Base-by-base conservation (phyloP, 2,113 vertebrate species). In the Anarrhichthys ocellatus region DNA sequence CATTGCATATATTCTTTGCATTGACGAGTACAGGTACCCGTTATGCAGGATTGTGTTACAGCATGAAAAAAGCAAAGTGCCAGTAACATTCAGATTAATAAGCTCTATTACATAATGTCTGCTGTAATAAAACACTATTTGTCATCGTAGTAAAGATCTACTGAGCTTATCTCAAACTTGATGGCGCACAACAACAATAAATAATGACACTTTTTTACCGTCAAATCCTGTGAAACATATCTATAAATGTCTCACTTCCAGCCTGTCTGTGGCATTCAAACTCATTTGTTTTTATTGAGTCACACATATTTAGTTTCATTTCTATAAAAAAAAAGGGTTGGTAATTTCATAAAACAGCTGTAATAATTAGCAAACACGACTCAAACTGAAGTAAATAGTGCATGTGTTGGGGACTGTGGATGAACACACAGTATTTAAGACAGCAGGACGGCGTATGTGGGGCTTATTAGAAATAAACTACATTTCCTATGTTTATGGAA, bases 101-200 rank as follows among this genome's bases (percentile, higher is more conserved):
- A 50, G 56, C 50, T 59, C 10, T 0, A 11, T 87, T 72, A 58
- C 27, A n/a, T 44, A 27, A 87, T 18, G 38, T 36, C 27, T 20
- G 54, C 38, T 38, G 46, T 27, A 62, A 80, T 79, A 80, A 73
- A 81, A 74, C 0, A 2, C n/a, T 13, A 67, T 84, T 81, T 56
- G 6, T 81, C 67, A 56, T 13, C 1, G 18, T 56, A 6, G 54
- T 2, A 24, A 56, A 56, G n/a, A 4, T 0, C 18, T 63, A 15
- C 46, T 77, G 29, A 27, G 24, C 20, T 71, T 22, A 65, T 34
- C n/a, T 42, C 32, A 34, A 24, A 32, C 11, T 4, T 5, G 18
- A 52, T 59, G 58, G 27, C 58, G 17, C 58, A 61, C 17, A 44
- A 7, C 29, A 22, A 36, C 6, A 40, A 66, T 32, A 40, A 75